Evolutionary conservation across 2,797 vertebrate genomes (phyloP), one percentile per base, ranked within the genome.

Genomic region (Falco novaeseelandiae): DNA sequence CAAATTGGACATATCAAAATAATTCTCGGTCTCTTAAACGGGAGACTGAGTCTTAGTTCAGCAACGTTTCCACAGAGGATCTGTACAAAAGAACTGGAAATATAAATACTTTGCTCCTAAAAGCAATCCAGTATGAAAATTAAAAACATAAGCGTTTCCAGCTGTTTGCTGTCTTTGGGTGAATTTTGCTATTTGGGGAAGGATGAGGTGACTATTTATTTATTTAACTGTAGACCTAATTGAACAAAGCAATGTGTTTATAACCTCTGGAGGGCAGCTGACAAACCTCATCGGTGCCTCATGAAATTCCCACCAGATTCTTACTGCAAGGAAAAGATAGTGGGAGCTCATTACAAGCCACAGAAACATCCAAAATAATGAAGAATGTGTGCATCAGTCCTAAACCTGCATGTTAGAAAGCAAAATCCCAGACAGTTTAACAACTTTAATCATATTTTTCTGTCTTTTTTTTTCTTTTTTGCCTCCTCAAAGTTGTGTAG

Each of bases 191-290:
- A 49, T 97, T 93, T 97, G 86, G 38, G 78, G 89, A 94, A 85
- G 61, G 69, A 73, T 92, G 87, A 91, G 83, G 59, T 90, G 63
- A 87, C 83, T 91, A 3, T 92, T 93, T 94, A 67, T 93, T 90
- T 94, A 54, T 91, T 96, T 73, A 95, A 89, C 38, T 40, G 16
- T 38, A 59, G 70, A 84, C 29, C 51, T 94, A 86, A 94, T 85
- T 71, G 77, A 95, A 40, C 54, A 76, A 54, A 92, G 36, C 38
- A 65, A 12, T 89, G 63, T 94, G 58, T 96, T 80, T 51, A 10
- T 95, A 86, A 93, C 91, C 79, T 96, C 78, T 74, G 86, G 87
- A 93, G 81, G 87, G 93, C 90, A 93, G 74, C 89, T 95, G 85
- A 87, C 65, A 94, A 87, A 86, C 94, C 49, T 77, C 57, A 63